Evolutionary conservation across 2,888 invertebrate genomes (phyloP).

Genomic region (Buathra laborator): DNA sequence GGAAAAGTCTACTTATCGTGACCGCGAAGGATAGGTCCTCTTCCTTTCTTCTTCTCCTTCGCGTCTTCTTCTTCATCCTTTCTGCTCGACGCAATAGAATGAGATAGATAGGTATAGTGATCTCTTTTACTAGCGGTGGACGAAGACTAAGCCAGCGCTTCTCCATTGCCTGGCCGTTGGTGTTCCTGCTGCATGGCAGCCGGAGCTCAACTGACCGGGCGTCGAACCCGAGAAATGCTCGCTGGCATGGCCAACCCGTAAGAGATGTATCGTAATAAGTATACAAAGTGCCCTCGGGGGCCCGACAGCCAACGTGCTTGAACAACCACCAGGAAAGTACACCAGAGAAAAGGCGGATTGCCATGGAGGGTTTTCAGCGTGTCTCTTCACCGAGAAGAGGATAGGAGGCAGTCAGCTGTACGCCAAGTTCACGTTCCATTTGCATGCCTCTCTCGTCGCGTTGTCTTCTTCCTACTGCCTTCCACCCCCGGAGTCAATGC

Average conservation of each 20-base stretch:
- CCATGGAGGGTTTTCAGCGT: constrained; percentile 51
- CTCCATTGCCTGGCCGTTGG: constrained; percentile 47
- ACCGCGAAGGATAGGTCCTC: constrained; percentile 45
- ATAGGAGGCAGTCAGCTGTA: constrained; percentile 60
- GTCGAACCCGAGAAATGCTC: constrained; percentile 83
- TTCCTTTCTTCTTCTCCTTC: constrained; percentile 39
- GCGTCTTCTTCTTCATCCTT: constrained; percentile 39
- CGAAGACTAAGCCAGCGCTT: constrained; percentile 58
- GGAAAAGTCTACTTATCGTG: constrained; percentile 60
- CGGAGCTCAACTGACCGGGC: constrained; percentile 81
- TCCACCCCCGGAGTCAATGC: constrained; percentile 29
- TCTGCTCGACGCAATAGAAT: constrained; percentile 16
- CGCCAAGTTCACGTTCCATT: constrained; percentile 59
- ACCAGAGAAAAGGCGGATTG: constrained; percentile 53
- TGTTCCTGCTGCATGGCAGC: constrained; percentile 58
- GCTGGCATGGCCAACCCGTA: constrained; percentile 66
- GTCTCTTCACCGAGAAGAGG: constrained; percentile 55
- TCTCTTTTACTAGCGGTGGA: constrained; percentile 60
- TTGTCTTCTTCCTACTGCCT: constrained; percentile 44
- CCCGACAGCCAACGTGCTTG: constrained; percentile 59
- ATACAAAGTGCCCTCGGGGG: constrained; percentile 77
- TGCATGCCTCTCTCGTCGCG: constrained; percentile 46
- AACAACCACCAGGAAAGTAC: constrained; percentile 49
- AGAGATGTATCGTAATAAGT: constrained; percentile 81
- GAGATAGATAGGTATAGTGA: constrained; percentile 45